Evolutionary conservation across 2,888 invertebrate genomes (phyloP).

Genomic region (Blastobasis adustella): DNA sequence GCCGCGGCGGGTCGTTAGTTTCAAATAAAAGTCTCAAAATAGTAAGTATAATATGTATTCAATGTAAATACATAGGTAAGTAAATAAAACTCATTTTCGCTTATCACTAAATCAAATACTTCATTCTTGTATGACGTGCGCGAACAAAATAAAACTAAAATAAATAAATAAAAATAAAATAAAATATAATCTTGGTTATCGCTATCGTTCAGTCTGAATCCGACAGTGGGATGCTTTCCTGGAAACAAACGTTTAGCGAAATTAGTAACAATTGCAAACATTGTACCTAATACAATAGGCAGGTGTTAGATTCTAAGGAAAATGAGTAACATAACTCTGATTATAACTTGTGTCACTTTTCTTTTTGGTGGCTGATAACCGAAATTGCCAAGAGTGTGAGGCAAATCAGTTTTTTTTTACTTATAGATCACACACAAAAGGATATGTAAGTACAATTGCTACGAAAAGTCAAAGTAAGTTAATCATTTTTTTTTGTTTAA

Average conservation of each 20-base stretch:
- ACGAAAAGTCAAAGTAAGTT: too few relatives aligned
- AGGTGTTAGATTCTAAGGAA: not conserved
- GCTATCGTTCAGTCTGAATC: slow-evolving; percentile 41
- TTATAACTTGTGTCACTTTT: too few relatives aligned
- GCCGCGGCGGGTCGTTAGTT: too few relatives aligned
- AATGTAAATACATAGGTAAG: slow-evolving; percentile 1
- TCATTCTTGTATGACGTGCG: slow-evolving; percentile 27
- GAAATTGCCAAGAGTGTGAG: too few relatives aligned
- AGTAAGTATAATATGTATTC: too few relatives aligned
- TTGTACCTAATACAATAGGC: not conserved
- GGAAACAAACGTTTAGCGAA: slow-evolving; percentile 20
- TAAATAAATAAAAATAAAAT: slow-evolving; percentile 15
- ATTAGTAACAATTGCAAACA: not conserved
- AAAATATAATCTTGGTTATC: slow-evolving; percentile 6
- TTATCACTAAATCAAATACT: slow-evolving; percentile 47
- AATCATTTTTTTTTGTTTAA: too few relatives aligned
- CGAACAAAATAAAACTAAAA: slow-evolving; percentile 28
- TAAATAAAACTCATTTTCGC: slow-evolving; percentile 42
- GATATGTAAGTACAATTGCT: too few relatives aligned
- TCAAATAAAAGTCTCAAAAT: too few relatives aligned
- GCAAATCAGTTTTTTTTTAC: too few relatives aligned
- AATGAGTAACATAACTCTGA: not conserved
- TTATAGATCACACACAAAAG: too few relatives aligned
- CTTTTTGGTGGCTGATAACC: too few relatives aligned
- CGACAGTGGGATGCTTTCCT: slow-evolving; percentile 53